Evolutionary conservation across 2,113 vertebrate species (phyloP).

Genomic region (Fulmarus glacialis): DNA sequence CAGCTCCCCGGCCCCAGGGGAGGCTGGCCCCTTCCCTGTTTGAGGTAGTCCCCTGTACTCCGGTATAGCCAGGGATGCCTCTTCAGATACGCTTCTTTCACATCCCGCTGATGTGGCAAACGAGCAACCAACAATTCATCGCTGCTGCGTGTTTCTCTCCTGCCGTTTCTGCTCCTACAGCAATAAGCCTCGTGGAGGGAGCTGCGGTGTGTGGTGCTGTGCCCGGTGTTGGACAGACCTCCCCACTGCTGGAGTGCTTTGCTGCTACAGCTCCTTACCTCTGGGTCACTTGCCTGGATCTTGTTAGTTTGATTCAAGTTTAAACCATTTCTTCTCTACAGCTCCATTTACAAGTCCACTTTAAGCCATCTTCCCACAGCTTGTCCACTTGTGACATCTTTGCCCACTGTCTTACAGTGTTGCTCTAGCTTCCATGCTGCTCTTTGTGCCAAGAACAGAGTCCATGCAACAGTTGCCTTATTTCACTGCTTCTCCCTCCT

Average conservation of each 20-base stretch:
- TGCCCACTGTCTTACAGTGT: not conserved
- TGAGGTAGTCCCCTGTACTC: rapidly evolving
- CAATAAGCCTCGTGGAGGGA: rapidly evolving
- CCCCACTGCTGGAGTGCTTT: not conserved
- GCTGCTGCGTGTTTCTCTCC: not conserved
- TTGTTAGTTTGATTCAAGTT: rapidly evolving
- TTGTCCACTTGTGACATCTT: not conserved
- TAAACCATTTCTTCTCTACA: not conserved
- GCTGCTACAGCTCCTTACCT: not conserved
- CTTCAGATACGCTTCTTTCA: rapidly evolving
- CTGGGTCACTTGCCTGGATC: not conserved
- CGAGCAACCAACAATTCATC: not conserved
- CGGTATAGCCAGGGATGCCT: rapidly evolving
- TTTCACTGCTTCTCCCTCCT: not conserved
- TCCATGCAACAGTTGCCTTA: not conserved
- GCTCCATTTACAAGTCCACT: not conserved
- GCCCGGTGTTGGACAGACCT: not conserved
- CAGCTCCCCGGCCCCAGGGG: not conserved
- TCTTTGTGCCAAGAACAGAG: not conserved
- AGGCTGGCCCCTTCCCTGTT: rapidly evolving
- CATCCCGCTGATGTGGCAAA: not conserved
- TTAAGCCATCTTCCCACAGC: not conserved
- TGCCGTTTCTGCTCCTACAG: not conserved
- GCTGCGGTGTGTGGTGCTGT: not conserved
- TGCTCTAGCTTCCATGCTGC: not conserved